These are phyloP conservation scores for Thyatira batis DNA, from an alignment of 2,888 invertebrate species.

Conservation along the genomic window DNA sequence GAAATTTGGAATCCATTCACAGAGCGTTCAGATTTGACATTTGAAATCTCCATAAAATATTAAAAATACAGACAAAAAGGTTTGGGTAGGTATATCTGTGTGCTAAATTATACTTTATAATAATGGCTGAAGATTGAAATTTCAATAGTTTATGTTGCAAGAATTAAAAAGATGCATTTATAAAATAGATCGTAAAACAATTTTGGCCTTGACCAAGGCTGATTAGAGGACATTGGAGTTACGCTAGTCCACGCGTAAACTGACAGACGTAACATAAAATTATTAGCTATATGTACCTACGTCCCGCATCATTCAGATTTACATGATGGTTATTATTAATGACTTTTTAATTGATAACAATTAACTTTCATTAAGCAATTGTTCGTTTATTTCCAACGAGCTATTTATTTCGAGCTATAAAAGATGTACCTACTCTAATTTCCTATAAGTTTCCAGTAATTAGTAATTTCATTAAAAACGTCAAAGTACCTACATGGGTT, in stretches of 20 bases:
- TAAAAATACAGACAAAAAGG: no score
- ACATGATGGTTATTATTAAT: no score
- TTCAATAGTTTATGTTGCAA: no score
- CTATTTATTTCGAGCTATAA: no score
- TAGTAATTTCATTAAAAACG: background rate
- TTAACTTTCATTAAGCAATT: background rate
- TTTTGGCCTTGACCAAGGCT: background rate
- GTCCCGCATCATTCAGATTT: background rate
- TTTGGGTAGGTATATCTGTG: no score
- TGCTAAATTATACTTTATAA: no score
- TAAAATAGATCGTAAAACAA: background rate
- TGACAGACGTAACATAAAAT: background rate
- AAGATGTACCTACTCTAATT: no score
- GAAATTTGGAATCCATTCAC: background rate
- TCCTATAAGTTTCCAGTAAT: no score
- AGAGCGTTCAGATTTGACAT: no score
- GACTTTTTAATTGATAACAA: background rate
- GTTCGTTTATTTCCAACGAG: background rate
- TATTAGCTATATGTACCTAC: background rate
- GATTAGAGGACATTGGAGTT: background rate
- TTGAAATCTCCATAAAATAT: no score
- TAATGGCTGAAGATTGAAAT: no score
- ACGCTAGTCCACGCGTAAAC: background rate
- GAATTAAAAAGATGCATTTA: no score
- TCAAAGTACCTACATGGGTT: background rate